These are phyloP conservation scores for Ctenoplectra terminalis DNA, from an alignment of 1,140 invertebrate species.

Conservation along the genomic window DNA sequence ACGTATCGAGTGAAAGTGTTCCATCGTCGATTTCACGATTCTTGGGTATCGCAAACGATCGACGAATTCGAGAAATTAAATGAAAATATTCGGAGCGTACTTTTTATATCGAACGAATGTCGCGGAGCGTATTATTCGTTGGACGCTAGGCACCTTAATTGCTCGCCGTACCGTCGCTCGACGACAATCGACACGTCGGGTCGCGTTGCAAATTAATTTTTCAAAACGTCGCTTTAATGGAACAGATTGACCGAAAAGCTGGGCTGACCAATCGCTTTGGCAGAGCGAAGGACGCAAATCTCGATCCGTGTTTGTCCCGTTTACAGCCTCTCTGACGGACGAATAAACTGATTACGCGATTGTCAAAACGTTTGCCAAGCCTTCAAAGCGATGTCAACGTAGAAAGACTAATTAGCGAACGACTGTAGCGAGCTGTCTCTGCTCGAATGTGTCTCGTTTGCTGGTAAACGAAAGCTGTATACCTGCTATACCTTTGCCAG, in stretches of 20 bases:
- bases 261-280: background rate
- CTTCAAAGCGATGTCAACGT: conserved; percentile 24
- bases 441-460: background rate
- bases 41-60: background rate
- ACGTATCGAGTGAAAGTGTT: too few relatives aligned
- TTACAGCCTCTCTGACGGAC: background rate
- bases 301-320: too few relatives aligned
- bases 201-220: conserved; percentile 30
- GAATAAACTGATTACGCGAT: conserved; percentile 37
- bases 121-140: conserved; percentile 27
- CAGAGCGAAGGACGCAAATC: background rate
- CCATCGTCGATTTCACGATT: background rate
- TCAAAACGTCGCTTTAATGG: conserved; percentile 12
- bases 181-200: conserved; percentile 4
- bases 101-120: conserved; percentile 14
- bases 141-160: conserved; percentile 14
- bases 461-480: conserved; percentile 1
- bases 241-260: background rate
- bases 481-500: conserved; percentile 5
- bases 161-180: background rate
- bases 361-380: conserved; percentile 42
- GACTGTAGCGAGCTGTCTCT: background rate
- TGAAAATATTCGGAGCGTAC: background rate
- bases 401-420: conserved; percentile 26
- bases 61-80: background rate